Evolutionary conservation across 2,888 invertebrate genomes (phyloP), one percentile per base, ranked within the genome.

Genomic region (Lithodes maja): DNA sequence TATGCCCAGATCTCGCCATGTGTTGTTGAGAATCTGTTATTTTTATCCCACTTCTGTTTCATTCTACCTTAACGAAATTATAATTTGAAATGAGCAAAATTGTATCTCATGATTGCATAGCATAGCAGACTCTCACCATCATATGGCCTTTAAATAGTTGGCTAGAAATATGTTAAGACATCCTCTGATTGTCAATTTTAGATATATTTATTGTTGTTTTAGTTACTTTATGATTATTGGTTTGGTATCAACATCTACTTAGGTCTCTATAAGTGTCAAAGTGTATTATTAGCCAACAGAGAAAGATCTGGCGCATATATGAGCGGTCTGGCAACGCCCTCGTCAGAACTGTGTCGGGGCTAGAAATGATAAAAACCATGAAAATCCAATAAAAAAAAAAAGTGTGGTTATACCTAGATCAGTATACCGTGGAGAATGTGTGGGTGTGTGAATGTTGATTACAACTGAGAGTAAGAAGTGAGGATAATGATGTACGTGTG

Each of bases 391-490:
- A 33, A 84, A 80, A 88, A 33, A 83, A 87, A 87, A 87, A 87
- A 75, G 84, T 88, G 88, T 88, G 88, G 88, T 88, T 88, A 88
- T 88, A 88, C 88, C 88, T 88, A 84, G 69, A 83, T 88, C 81
- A 80, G 84, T 80, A 81, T 81, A 84, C 77, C 80, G 5, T 50
- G 50, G 71, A 74, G 88, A 80, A 68, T 71, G 74, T 49, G 15
- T 79, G 80, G 33, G 17, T 0, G 17, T 69, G 50, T 69, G 79
- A 53, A 7, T 68, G 53, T 50, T 61, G 69, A 68, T 49, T 71
- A 71, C 52, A 33, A 52, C 49, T 69, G 17, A 15, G 75, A 33
- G 17, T 78, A 53, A 49, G 3, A 50, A 69, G 82, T 68, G 33
- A 69, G 82, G 15, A 69, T 33, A 52, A 15, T 78, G 77, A n/a